Percentiles rank a stretch among this genome's conserved stretches.
These are phyloP conservation scores for Zaprionus capensis DNA, from an alignment of 1,140 invertebrate genomes.

Conservation along the genomic window DNA sequence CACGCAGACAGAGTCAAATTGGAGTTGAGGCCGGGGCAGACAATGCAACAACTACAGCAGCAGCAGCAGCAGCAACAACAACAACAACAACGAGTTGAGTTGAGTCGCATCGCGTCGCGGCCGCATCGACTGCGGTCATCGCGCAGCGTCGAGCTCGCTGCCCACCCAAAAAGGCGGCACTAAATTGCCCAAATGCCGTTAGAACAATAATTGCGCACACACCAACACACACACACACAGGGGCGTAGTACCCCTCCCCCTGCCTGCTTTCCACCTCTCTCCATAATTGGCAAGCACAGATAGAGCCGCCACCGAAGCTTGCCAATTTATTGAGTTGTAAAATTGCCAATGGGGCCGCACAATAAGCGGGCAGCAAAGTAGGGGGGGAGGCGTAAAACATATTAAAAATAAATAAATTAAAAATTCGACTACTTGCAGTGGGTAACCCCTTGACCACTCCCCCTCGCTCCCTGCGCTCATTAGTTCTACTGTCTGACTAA, in stretches of 20 bases:
- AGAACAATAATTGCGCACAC: conserved; percentile 80
- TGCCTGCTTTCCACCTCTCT: background rate
- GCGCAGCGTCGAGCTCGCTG: conserved; percentile 43
- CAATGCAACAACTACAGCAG: conserved; percentile 37
- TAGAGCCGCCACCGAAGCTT: conserved; percentile 45
- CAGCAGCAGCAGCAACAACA: background rate
- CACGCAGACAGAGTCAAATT: conserved; percentile 67
- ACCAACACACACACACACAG: conserved; percentile 51
- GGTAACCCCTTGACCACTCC: background rate
- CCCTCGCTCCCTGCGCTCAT: conserved; percentile 25
- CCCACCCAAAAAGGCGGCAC: conserved; percentile 81
- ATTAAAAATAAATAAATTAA: conserved; percentile 82
- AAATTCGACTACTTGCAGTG: conserved; percentile 23
- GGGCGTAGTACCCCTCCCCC: background rate
- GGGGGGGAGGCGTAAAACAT: conserved; percentile 30
- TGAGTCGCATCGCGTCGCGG: conserved; percentile 4
- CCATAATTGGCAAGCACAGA: conserved; percentile 59
- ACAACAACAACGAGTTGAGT: conserved; percentile 1
- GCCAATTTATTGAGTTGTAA: conserved; percentile 82
- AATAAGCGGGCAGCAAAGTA: background rate
- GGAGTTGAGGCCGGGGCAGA: conserved; percentile 47
- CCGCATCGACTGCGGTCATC: conserved; percentile 58
- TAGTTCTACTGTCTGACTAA: conserved; percentile 48
- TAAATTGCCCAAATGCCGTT: conserved; percentile 81
- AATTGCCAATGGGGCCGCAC: conserved; percentile 42